Percentiles rank a stretch among this genome's conserved stretches.
Conservation (phyloP, 2,113 vertebrate genomes). For the Lethenteron camtschaticum region DNA sequence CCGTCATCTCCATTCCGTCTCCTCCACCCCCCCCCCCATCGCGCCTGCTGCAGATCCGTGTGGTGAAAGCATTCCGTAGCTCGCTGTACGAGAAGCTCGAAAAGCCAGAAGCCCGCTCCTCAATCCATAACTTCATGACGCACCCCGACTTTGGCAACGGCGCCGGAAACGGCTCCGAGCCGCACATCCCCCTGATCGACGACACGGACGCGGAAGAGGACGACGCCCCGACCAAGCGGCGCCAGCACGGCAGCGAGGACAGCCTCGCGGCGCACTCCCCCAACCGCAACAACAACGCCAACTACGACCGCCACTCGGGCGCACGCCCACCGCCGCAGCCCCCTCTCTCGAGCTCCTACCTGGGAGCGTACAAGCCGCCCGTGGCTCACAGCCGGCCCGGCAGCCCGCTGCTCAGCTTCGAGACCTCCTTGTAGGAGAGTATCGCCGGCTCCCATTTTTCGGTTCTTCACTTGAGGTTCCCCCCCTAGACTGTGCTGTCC, state of each 20-base stretch:
- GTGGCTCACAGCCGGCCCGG: conserved; percentile 22
- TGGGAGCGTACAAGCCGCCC: neutral
- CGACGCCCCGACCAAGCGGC: conserved; percentile 85
- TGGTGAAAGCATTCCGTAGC: conserved; percentile 99
- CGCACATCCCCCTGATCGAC: conserved; percentile 93
- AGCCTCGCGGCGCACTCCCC: conserved; percentile 48
- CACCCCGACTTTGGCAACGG: conserved; percentile 99
- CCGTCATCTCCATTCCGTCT: no score
- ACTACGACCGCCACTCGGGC: conserved; percentile 83
- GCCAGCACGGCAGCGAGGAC: conserved; percentile 31
- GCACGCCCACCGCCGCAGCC: conserved; percentile 67
- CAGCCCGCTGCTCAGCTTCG: conserved; percentile 97
- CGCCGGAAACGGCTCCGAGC: conserved; percentile 51
- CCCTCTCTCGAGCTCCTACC: conserved; percentile 48
- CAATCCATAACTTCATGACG: conserved; percentile 99
- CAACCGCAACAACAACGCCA: conserved; percentile 98
- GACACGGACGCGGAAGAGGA: conserved; percentile 84
- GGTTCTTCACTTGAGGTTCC: no score
- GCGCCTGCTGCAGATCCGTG: conserved; percentile 59
- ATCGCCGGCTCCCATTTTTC: no score
- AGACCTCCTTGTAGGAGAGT: conserved; percentile 50
- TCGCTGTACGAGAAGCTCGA: conserved; percentile 91
- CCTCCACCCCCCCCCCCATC: conserved; percentile 5
- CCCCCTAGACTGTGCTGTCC: no score
- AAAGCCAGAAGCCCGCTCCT: conserved; percentile 83